These are phyloP conservation scores for Sipha maydis DNA, from an alignment of 2,888 invertebrate genomes.

Conservation along the genomic window DNA sequence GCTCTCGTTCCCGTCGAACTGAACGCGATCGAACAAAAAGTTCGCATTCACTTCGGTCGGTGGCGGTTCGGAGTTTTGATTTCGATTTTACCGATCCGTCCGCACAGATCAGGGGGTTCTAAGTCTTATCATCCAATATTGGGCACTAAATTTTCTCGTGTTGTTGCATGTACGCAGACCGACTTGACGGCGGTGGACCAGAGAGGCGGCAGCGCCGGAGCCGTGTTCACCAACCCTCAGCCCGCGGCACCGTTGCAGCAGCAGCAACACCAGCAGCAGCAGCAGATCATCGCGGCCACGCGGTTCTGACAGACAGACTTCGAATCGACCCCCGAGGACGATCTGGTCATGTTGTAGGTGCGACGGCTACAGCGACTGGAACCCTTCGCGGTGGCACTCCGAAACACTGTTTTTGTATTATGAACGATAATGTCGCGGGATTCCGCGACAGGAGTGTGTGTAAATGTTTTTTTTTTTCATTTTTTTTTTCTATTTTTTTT, in stretches of 20 bases:
- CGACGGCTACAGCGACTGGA: not conserved
- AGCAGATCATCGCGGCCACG: constrained; percentile 63
- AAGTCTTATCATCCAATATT: no score
- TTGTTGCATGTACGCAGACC: constrained; percentile 3
- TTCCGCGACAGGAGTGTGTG: not conserved
- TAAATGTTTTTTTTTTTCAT: no score
- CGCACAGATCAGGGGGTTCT: no score
- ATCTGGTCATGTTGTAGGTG: constrained; percentile 53
- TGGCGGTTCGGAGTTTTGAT: no score
- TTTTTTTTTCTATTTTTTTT: not conserved
- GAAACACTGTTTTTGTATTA: not conserved
- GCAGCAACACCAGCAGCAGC: not conserved
- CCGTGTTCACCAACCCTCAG: constrained; percentile 12
- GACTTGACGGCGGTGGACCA: constrained; percentile 40
- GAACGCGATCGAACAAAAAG: no score
- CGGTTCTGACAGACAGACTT: constrained; percentile 64
- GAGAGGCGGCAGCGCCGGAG: not conserved
- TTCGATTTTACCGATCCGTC: no score
- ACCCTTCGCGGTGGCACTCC: not conserved
- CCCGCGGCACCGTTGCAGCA: not conserved
- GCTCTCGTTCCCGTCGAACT: no score
- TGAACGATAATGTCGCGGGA: not conserved
- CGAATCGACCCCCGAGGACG: constrained; percentile 64
- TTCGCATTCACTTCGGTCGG: no score
- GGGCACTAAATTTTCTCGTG: not conserved